phyloP scores from a whole-genome alignment of 2,888 invertebrate genomes.

The Dynastes grantii region DNA sequence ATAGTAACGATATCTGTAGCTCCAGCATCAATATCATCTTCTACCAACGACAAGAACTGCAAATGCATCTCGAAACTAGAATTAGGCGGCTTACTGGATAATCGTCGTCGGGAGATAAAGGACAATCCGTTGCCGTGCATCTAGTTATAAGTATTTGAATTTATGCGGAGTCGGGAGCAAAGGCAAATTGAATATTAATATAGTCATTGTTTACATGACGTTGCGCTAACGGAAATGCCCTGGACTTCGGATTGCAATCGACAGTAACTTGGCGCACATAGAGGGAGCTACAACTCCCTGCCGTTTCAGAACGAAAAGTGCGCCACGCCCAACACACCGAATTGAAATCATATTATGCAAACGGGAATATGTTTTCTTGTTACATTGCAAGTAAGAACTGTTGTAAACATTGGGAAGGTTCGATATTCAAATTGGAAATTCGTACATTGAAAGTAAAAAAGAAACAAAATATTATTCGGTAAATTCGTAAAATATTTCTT shows the following conservation, averaged over 20 bases:
- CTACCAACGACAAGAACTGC: background rate
- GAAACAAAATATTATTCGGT: too few relatives aligned
- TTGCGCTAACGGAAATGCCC: constrained; percentile 38
- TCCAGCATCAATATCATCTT: background rate
- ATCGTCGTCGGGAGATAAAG: constrained; percentile 21
- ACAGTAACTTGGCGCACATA: constrained; percentile 25
- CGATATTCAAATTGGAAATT: too few relatives aligned
- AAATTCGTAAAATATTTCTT: too few relatives aligned
- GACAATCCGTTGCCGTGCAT: constrained; percentile 8
- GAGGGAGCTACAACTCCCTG: constrained; percentile 31
- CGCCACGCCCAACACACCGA: constrained; percentile 33
- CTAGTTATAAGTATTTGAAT: constrained; percentile 48
- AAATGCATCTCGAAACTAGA: constrained; percentile 2
- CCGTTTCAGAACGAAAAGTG: background rate
- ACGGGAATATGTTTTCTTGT: too few relatives aligned
- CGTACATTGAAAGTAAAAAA: too few relatives aligned
- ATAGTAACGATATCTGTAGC: too few relatives aligned
- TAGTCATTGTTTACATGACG: constrained; percentile 45
- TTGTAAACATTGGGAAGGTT: too few relatives aligned
- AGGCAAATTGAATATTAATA: constrained; percentile 49
- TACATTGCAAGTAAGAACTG: too few relatives aligned
- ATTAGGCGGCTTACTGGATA: constrained; percentile 32
- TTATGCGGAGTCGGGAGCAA: constrained; percentile 44
- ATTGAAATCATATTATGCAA: background rate
- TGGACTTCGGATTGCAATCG: constrained; percentile 41